These are phyloP conservation scores for Nasonia giraulti DNA, from an alignment of 1,140 invertebrate genomes.

Conservation along the genomic window DNA sequence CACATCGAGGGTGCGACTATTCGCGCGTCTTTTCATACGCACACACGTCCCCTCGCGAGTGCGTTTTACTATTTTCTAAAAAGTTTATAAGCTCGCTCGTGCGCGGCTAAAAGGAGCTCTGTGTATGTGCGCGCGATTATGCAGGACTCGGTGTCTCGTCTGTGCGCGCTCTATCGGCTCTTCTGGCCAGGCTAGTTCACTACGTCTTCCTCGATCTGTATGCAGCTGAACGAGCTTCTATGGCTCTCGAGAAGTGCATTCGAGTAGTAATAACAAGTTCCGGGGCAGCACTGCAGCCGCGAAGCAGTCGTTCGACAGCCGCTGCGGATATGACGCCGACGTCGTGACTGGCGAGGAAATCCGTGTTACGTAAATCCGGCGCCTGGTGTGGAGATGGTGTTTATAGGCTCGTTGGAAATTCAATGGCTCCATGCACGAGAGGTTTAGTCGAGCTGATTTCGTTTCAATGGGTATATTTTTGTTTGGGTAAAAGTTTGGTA, in stretches of 20 bases:
- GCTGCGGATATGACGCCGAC: background rate
- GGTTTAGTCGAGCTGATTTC: too few relatives aligned
- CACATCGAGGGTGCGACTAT: background rate
- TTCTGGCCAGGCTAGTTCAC: background rate
- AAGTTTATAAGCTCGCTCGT: background rate
- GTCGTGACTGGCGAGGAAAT: background rate
- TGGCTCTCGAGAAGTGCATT: conserved; percentile 37
- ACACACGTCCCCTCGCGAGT: background rate
- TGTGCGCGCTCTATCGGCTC: conserved; percentile 59
- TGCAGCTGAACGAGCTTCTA: background rate
- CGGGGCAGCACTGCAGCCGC: background rate
- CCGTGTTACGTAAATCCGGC: background rate
- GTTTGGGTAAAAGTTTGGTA: too few relatives aligned
- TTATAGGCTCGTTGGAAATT: too few relatives aligned
- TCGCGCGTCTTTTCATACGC: background rate
- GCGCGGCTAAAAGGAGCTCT: too few relatives aligned
- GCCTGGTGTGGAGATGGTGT: too few relatives aligned
- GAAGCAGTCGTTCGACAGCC: background rate
- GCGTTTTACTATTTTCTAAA: background rate
- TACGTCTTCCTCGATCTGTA: background rate
- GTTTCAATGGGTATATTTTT: too few relatives aligned
- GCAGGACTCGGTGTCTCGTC: too few relatives aligned
- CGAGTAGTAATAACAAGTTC: conserved; percentile 52
- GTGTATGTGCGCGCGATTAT: too few relatives aligned
- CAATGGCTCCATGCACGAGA: too few relatives aligned